phyloP scores from a whole-genome alignment of 2,113 vertebrate species.

The Thamnophis sirtalis region DNA sequence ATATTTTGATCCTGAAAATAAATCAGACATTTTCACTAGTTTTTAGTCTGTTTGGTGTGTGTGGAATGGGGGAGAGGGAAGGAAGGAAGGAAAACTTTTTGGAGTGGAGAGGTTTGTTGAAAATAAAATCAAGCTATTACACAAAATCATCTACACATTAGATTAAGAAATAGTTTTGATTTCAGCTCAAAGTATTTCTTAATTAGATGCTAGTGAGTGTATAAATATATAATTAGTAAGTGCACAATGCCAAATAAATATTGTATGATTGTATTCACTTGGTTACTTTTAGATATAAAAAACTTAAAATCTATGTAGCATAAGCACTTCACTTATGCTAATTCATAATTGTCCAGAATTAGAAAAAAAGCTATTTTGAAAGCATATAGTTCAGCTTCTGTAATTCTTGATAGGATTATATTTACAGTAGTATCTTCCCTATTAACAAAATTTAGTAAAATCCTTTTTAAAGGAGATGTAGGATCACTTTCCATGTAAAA shows the following conservation, averaged over 20 bases:
- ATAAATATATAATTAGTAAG: not conserved
- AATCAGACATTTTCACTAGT: constrained; percentile 75
- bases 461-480: not conserved
- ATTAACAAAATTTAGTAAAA: not conserved
- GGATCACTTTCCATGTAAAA: not conserved
- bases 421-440: not conserved
- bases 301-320: not conserved
- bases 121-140: not conserved
- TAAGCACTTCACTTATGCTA: not conserved
- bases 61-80: not conserved
- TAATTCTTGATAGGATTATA: not conserved
- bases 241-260: not conserved
- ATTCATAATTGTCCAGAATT: not conserved
- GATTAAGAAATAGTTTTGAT: not conserved
- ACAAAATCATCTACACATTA: not conserved
- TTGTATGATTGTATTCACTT: not conserved
- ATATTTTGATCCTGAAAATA: constrained; percentile 81
- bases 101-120: not conserved
- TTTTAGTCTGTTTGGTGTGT: constrained; percentile 32
- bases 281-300: not conserved
- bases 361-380: not conserved
- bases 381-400: not conserved
- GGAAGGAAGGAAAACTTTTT: not conserved
- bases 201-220: not conserved
- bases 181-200: not conserved